A percentile compares a stretch with the other conserved stretches of the same genome.
These are phyloP conservation scores for Pocillopora grandis DNA, from an alignment of 92 coral and sea anemone genomes.

Conservation along the genomic window DNA sequence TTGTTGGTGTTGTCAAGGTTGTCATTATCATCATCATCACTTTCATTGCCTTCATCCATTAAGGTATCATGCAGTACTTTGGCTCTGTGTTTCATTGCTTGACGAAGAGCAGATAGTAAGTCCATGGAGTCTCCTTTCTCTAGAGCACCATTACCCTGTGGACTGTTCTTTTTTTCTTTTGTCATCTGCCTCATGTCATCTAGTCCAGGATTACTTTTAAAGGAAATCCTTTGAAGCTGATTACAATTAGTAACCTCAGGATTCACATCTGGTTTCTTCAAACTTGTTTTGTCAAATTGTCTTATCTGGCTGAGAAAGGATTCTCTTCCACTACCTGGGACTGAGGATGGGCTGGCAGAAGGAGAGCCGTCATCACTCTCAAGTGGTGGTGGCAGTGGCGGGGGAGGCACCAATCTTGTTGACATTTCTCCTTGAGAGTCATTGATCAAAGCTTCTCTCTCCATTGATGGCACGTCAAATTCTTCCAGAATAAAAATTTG, in stretches of 20 bases:
- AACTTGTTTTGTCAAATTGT: constrained; percentile 26
- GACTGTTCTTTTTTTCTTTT: background rate
- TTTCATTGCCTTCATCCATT: constrained; percentile 29
- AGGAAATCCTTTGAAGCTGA: background rate
- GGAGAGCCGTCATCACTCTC: background rate
- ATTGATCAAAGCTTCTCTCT: constrained; percentile 1
- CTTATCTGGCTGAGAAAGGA: constrained; percentile 51
- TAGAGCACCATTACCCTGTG: background rate
- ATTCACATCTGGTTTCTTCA: background rate
- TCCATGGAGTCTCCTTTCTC: constrained; percentile 23
- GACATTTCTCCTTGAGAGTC: background rate
- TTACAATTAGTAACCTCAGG: background rate
- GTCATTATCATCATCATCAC: constrained; percentile 39
- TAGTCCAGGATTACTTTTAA: background rate
- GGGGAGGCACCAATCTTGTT: background rate
- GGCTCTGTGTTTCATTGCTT: constrained; percentile 64
- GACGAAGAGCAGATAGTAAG: constrained; percentile 36
- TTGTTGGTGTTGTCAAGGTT: constrained; percentile 12
- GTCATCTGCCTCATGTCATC: background rate
- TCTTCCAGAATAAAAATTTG: background rate
- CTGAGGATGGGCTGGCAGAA: background rate
- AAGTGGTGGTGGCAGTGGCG: background rate
- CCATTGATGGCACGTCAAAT: background rate
- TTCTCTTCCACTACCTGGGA: background rate
- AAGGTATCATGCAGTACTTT: constrained; percentile 48